Evolutionary conservation across 2,888 invertebrate species (phyloP).

Genomic region (Brassicogethes aeneus): DNA sequence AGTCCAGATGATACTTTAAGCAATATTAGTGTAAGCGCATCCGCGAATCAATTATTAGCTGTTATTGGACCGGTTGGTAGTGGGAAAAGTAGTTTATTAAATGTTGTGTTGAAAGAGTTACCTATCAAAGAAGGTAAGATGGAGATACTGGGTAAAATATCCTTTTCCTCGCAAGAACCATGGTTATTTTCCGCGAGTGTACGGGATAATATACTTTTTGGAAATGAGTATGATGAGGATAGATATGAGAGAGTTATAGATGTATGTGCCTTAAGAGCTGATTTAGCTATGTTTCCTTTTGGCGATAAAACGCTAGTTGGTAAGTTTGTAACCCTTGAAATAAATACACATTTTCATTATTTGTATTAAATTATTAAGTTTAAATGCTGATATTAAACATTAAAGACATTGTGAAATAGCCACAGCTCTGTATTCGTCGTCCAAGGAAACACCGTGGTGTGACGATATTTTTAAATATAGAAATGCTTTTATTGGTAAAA

Average conservation of each 20-base stretch:
- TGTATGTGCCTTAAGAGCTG: constrained; percentile 56
- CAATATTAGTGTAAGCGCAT: constrained; percentile 40
- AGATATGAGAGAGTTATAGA: constrained; percentile 53
- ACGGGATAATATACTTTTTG: constrained; percentile 73
- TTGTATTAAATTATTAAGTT: neutral
- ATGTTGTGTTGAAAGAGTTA: constrained; percentile 42
- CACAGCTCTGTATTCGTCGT: no score
- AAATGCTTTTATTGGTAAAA: no score
- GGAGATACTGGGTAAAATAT: constrained; percentile 43
- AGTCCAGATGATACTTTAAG: constrained; percentile 36
- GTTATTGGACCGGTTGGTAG: constrained; percentile 62
- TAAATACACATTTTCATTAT: neutral
- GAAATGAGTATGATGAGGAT: constrained; percentile 50
- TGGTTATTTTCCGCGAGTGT: constrained; percentile 54
- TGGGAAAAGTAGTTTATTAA: constrained; percentile 51
- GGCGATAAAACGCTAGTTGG: constrained; percentile 70
- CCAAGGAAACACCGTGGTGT: no score
- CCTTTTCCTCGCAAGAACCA: constrained; percentile 55
- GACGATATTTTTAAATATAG: no score
- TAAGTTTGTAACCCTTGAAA: neutral
- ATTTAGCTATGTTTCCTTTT: constrained; percentile 64
- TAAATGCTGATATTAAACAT: no score
- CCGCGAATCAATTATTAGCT: constrained; percentile 41
- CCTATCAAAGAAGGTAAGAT: constrained; percentile 39
- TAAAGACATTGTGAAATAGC: no score